Evolutionary conservation across 2,797 vertebrate genomes (phyloP).

Genomic region (Spinus olivaceus): DNA sequence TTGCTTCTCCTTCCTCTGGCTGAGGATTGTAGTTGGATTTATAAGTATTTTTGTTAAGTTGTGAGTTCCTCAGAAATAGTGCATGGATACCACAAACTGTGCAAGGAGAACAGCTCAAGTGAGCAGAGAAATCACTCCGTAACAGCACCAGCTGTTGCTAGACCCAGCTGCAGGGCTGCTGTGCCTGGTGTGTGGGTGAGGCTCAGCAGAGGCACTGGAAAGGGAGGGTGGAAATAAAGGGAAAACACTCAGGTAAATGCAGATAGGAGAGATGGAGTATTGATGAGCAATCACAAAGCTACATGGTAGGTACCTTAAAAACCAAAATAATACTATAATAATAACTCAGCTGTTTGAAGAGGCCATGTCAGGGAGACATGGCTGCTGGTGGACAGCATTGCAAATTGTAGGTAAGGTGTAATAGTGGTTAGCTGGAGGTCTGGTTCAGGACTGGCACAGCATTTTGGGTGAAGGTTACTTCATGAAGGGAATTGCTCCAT

Average conservation of each 20-base stretch:
- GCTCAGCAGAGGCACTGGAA: not conserved
- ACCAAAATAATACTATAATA: not conserved
- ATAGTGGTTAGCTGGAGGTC: not conserved
- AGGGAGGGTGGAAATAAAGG: not conserved
- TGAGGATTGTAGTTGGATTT: not conserved
- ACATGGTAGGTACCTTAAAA: not conserved
- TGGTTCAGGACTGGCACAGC: not conserved
- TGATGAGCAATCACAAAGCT: not conserved
- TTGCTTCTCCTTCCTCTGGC: not conserved
- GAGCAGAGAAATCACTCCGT: rapidly evolving
- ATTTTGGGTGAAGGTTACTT: not conserved
- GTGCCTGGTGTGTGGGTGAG: not conserved
- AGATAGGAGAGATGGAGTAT: not conserved
- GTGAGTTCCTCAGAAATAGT: not conserved
- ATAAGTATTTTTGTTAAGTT: not conserved
- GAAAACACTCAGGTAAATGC: not conserved
- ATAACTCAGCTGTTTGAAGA: not conserved
- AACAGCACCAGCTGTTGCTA: not conserved
- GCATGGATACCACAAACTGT: rapidly evolving
- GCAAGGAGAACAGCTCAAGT: not conserved
- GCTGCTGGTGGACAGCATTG: not conserved
- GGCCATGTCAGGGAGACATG: not conserved
- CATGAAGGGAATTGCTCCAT: not conserved
- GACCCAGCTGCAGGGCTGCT: not conserved
- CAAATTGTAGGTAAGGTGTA: not conserved